Percentiles rank a stretch among this genome's conserved stretches.
Conservation (phyloP, 2,888 invertebrate genomes). For the Epsilonema sp. region DNA sequence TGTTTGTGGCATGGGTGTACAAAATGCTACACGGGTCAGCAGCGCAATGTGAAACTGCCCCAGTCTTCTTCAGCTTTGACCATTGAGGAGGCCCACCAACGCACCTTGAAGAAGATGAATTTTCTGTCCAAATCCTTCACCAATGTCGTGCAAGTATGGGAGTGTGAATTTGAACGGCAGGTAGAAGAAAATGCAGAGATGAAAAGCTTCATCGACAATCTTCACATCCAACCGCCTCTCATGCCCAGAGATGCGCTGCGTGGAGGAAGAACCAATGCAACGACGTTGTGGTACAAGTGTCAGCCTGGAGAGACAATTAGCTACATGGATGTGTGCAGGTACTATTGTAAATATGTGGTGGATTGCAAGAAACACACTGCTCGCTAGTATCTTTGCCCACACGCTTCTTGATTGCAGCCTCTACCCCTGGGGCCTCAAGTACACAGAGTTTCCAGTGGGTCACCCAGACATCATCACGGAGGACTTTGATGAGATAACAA, state of each 20-base stretch:
- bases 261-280: conserved; percentile 18
- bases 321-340: conserved; percentile 17
- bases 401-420: too few species aligned
- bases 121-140: too few species aligned
- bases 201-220: conserved; percentile 8
- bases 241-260: conserved; percentile 19
- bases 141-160: too few species aligned
- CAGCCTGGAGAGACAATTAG: conserved; percentile 12
- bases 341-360: too few species aligned
- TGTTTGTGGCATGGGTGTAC: conserved; percentile 15
- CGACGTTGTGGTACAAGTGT: conserved; percentile 14
- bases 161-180: conserved; percentile 13
- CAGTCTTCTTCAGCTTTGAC: too few species aligned
- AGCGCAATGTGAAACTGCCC: too few species aligned
- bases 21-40: neutral
- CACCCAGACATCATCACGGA: conserved; percentile 6
- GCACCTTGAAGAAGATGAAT: too few species aligned
- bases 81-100: too few species aligned
- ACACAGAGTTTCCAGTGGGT: conserved; percentile 13
- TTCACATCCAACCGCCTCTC: conserved; percentile 11
- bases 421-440: conserved; percentile 20
- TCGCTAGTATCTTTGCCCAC: too few species aligned
- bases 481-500: neutral
- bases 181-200: conserved; percentile 10
- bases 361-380: too few species aligned